Percentiles rank a stretch among this genome's conserved stretches.
These are phyloP conservation scores for Mirza zaza DNA, from an alignment of 2,113 vertebrate species.

Conservation along the genomic window DNA sequence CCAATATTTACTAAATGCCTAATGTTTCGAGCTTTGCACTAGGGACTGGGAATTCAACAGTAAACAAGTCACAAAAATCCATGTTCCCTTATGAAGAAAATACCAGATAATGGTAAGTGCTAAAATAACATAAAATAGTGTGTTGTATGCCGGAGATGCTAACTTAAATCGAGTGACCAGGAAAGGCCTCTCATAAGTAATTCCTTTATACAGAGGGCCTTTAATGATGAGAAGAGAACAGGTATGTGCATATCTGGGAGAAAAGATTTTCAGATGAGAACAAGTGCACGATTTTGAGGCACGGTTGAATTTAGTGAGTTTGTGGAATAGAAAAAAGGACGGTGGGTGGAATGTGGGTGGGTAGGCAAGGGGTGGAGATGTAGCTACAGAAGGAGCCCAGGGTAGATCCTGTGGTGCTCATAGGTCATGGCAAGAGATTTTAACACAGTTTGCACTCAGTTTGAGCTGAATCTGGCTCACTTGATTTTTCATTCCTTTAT, in stretches of 20 bases:
- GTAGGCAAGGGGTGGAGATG: not conserved
- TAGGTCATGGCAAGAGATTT: not conserved
- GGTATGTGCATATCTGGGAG: not conserved
- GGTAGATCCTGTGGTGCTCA: not conserved
- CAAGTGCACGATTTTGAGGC: not conserved
- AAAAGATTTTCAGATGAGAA: not conserved
- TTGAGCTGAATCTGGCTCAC: not conserved
- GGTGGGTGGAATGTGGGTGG: not conserved
- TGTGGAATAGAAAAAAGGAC: not conserved
- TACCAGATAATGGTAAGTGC: not conserved
- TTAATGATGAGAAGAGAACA: not conserved
- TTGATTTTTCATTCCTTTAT: not conserved
- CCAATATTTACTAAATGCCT: not conserved
- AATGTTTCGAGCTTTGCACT: not conserved
- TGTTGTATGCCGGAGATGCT: not conserved
- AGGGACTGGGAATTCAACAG: not conserved
- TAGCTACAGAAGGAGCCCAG: rapidly evolving
- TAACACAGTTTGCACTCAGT: not conserved
- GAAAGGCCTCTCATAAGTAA: not conserved
- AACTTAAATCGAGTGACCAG: not conserved
- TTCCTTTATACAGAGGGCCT: not conserved
- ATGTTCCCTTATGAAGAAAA: not conserved
- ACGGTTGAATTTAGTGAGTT: not conserved
- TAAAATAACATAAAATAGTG: not conserved
- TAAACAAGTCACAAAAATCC: not conserved